These are phyloP conservation scores for Fulmarus glacialis DNA, from an alignment of 2,113 vertebrate species.

Conservation along the genomic window DNA sequence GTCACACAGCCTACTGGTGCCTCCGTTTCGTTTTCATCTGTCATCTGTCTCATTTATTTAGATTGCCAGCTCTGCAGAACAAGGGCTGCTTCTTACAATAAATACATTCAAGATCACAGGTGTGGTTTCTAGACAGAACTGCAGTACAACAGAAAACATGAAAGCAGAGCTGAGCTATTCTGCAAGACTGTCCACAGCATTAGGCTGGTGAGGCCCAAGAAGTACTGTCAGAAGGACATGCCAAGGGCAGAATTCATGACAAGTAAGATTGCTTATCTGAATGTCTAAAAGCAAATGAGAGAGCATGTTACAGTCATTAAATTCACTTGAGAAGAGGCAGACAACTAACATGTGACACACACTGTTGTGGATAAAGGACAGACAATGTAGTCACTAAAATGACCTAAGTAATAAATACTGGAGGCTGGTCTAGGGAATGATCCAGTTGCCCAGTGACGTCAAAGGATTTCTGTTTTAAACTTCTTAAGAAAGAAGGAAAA, in stretches of 20 bases:
- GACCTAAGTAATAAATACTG: neutral
- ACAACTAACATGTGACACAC: neutral
- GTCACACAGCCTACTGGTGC: neutral
- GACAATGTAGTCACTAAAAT: neutral
- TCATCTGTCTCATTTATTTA: neutral
- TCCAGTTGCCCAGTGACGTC: neutral
- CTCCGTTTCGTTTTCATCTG: neutral
- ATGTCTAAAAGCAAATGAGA: neutral
- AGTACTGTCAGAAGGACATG: neutral
- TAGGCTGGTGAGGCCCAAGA: neutral
- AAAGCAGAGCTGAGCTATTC: neutral
- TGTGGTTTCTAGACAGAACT: neutral
- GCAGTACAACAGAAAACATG: neutral
- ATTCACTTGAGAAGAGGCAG: neutral
- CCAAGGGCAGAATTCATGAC: neutral
- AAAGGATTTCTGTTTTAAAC: neutral
- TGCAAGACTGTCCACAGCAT: neutral
- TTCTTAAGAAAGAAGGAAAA: neutral
- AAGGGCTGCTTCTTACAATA: neutral
- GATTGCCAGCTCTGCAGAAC: neutral
- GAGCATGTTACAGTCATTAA: neutral
- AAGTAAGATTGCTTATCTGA: neutral
- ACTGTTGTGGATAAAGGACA: neutral
- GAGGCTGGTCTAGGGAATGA: neutral
- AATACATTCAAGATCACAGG: neutral